A percentile compares a stretch with the other conserved stretches of the same genome.
Conservation (phyloP, 1,140 invertebrate species). For the Aphelenchoides fujianensis region DNA sequence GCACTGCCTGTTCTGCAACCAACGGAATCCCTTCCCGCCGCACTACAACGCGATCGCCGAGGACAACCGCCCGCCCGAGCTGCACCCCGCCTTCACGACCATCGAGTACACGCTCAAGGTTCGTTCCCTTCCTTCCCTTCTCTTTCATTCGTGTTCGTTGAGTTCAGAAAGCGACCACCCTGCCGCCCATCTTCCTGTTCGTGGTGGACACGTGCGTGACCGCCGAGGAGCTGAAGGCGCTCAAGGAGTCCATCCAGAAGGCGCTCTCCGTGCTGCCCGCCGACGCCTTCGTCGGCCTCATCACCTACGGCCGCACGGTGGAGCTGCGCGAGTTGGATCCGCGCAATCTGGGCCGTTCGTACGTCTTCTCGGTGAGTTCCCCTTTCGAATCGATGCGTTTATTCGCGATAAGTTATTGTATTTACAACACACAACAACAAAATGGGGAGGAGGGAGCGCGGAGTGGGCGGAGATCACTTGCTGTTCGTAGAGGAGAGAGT, state of each 20-base stretch:
- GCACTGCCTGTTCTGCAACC: slow-evolving; percentile 98
- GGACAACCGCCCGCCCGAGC: slow-evolving; percentile 92
- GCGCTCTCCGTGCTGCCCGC: slow-evolving; percentile 88
- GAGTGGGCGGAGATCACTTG: not conserved
- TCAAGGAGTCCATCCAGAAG: slow-evolving; percentile 95
- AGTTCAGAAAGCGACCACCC: slow-evolving; percentile 74
- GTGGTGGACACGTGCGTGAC: slow-evolving; percentile 97
- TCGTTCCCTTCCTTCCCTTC: slow-evolving; percentile 24
- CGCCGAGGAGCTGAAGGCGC: slow-evolving; percentile 87
- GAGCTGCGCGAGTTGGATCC: slow-evolving; percentile 76
- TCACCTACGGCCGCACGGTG: slow-evolving; percentile 98
- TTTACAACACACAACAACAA: not conserved
- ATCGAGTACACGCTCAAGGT: slow-evolving; percentile 94
- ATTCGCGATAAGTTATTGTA: not conserved
- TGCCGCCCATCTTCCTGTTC: slow-evolving; percentile 93
- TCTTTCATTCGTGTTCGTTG: slow-evolving; percentile 24
- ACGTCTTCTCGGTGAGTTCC: slow-evolving; percentile 74
- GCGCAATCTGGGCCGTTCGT: slow-evolving; percentile 91
- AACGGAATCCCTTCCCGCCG: slow-evolving; percentile 95
- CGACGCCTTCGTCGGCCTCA: slow-evolving; percentile 89
- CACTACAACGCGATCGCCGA: slow-evolving; percentile 97
- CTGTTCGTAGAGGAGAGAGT: too few species aligned
- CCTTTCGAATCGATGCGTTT: not conserved
- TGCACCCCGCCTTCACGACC: slow-evolving; percentile 93
- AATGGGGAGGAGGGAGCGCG: not conserved